Base-by-base conservation (phyloP, 2,888 invertebrate species). In the Slavum lentiscoides region DNA sequence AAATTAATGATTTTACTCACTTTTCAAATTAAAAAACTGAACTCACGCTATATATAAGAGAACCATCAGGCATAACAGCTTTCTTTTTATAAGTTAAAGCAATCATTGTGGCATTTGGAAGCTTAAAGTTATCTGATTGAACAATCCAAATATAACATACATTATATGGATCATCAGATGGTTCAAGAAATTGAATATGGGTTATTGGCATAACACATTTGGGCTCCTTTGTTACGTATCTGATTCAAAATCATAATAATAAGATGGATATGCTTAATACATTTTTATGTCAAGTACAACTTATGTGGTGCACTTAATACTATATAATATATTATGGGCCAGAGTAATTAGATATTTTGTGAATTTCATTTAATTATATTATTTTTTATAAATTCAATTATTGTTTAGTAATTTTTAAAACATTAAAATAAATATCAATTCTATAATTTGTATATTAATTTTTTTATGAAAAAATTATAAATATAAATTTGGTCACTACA, bases 91-190 rank as follows among this genome's bases (percentile, higher is more conserved):
- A 80, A 23, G 64, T 80, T 58, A 95, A 87, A 11, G 93, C 91
- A 85, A 94, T 94, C 90, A 96, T 90, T 43, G 91, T 90, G 73
- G 92, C 91, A 84, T 90, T 85, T 72, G 92, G 89, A 84, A 85
- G 82, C 62, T 89, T 88, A 69, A 88, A 87, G 61, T 82, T 61
- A 49, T 82, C 68, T 15, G 81, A 69, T 43, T 88, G 88, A 77
- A 91, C 89, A 11, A 92, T 92, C 94, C 96, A 96, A 7, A 97
- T 87, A 85, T 96, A 97, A 85, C 94, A 93, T 86, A 93, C 95
- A 11, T 94, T 93, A 84, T 93, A 89, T 0, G 97, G 97, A 87
- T 97, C 97, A 88, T 98, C 97, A 84, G 94, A 92, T 0, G 97
- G 97, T 86, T 96, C 95, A 88, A 90, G 88, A 82, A 90, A 88